These are phyloP conservation scores for Phengaris alcon DNA, from an alignment of 2,888 invertebrate genomes.

Conservation along the genomic window DNA sequence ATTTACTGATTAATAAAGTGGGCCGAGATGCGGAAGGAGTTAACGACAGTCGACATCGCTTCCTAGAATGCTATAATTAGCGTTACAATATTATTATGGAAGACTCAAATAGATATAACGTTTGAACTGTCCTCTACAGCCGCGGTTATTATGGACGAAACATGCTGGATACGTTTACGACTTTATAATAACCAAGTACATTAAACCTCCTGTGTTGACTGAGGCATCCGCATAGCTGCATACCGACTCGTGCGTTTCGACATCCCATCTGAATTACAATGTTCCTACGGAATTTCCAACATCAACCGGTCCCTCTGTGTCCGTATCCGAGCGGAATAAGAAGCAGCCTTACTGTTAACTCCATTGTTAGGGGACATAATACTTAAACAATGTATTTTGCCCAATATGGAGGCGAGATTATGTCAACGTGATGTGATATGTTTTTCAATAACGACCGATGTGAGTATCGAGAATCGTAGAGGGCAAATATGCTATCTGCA, in stretches of 20 bases:
- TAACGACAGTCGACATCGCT: slow-evolving; percentile 51
- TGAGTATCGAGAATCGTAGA: slow-evolving; percentile 56
- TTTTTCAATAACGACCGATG: slow-evolving; percentile 68
- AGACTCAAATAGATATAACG: slow-evolving; percentile 21
- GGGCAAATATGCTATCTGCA: slow-evolving; percentile 50
- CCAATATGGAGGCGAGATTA: slow-evolving; percentile 73
- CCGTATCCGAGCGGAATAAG: slow-evolving; percentile 76
- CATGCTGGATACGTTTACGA: slow-evolving; percentile 32
- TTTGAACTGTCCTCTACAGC: slow-evolving; percentile 4
- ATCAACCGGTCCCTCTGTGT: slow-evolving; percentile 57
- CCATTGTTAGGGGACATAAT: slow-evolving; percentile 71
- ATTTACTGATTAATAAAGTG: slow-evolving; percentile 76
- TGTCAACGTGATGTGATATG: slow-evolving; percentile 72
- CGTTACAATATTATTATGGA: slow-evolving; percentile 33
- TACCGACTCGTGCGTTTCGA: slow-evolving; percentile 71
- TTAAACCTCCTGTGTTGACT: slow-evolving; percentile 44
- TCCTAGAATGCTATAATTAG: slow-evolving; percentile 55
- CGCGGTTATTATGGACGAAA: background rate
- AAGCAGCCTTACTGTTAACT: slow-evolving; percentile 74
- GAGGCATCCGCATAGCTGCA: slow-evolving; percentile 68
- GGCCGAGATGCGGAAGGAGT: slow-evolving; percentile 68
- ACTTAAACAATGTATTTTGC: slow-evolving; percentile 71
- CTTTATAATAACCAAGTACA: slow-evolving; percentile 44
- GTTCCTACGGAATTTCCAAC: slow-evolving; percentile 62
- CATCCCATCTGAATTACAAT: slow-evolving; percentile 75